These are phyloP conservation scores for Erebia aethiops DNA, from an alignment of 2,888 invertebrate species.

Conservation along the genomic window DNA sequence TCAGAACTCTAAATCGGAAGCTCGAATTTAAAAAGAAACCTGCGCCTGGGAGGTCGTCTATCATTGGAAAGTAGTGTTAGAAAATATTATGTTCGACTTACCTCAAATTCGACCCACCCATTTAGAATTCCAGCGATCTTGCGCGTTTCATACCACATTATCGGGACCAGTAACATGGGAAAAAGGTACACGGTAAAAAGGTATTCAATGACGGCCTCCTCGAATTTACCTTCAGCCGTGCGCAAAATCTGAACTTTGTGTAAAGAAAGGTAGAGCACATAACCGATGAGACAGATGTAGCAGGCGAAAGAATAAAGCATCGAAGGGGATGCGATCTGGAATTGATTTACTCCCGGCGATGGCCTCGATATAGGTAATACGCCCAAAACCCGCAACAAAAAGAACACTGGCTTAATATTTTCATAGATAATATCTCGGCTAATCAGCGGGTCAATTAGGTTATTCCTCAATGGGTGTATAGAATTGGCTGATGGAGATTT, in stretches of 20 bases:
- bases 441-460: conserved; percentile 59
- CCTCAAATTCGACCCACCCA: conserved; percentile 87
- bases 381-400: conserved; percentile 80
- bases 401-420: conserved; percentile 75
- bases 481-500: conserved; percentile 58
- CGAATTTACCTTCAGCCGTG: conserved; percentile 86
- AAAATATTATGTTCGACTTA: conserved; percentile 47
- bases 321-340: conserved; percentile 76
- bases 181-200: conserved; percentile 88
- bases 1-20: no score
- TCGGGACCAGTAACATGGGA: conserved; percentile 84
- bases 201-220: conserved; percentile 89
- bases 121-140: conserved; percentile 85
- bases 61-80: background rate
- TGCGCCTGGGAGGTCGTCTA: background rate
- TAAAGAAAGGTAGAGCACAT: conserved; percentile 84
- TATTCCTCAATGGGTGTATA: conserved; percentile 62
- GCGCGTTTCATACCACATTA: conserved; percentile 86
- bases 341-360: conserved; percentile 74
- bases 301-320: conserved; percentile 83
- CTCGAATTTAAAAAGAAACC: background rate
- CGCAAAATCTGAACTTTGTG: conserved; percentile 84
- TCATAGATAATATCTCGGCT: conserved; percentile 72
- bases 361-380: conserved; percentile 84
- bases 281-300: conserved; percentile 75